Evolutionary conservation across 2,888 invertebrate genomes (phyloP).

Genomic region (Pterobdella sp.): DNA sequence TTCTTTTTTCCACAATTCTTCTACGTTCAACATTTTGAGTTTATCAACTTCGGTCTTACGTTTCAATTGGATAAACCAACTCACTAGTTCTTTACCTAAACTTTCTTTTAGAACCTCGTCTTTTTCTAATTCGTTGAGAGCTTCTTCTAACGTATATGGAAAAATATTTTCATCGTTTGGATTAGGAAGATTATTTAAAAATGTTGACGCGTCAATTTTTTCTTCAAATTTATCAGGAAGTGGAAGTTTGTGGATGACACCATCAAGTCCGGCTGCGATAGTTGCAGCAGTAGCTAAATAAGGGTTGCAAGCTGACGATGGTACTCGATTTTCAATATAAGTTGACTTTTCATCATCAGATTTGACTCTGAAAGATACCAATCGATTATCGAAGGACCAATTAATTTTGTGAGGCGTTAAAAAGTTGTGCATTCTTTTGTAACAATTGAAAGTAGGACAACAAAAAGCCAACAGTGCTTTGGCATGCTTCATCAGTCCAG

Average conservation of each 20-base stretch:
- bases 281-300: conserved; percentile 32
- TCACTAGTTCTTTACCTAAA: conserved; percentile 32
- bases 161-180: conserved; percentile 21
- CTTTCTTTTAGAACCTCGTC: conserved; percentile 30
- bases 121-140: conserved; percentile 31
- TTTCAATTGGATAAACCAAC: conserved; percentile 28
- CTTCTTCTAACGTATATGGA: conserved; percentile 31
- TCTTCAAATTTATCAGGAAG: not conserved
- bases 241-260: conserved; percentile 29
- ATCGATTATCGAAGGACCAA: conserved; percentile 31
- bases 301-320: conserved; percentile 31
- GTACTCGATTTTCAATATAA: conserved; percentile 32
- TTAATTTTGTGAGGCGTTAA: conserved; percentile 20
- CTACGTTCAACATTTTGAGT: not conserved
- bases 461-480: conserved; percentile 30
- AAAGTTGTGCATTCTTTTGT: conserved; percentile 28
- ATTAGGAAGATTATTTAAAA: not conserved
- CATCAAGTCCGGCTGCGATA: conserved; percentile 36
- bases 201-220: not conserved
- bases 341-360: not conserved
- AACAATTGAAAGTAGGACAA: conserved; percentile 33
- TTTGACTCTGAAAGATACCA: conserved; percentile 27
- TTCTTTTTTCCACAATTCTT: conserved; percentile 23
- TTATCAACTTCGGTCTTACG: not conserved
- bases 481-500: conserved; percentile 32